Evolutionary conservation across 92 coral and sea anemone species (phyloP), one percentile per base, ranked within the genome.

Genomic region (Siderastrea siderea): DNA sequence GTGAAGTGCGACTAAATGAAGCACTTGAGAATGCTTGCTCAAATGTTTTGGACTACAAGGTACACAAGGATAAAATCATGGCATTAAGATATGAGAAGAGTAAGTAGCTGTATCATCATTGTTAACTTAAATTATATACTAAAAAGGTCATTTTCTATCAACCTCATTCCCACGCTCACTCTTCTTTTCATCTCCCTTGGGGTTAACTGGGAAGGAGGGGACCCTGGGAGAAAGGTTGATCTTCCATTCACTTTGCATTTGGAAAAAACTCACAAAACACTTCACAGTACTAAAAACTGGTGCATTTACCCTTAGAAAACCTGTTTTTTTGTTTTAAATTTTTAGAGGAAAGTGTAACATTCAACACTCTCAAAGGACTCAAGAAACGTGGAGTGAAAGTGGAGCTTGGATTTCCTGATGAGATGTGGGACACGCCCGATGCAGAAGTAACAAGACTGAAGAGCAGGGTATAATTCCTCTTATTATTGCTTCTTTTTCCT

Each of bases 361-460:
- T 96, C 74, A 90, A 88, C 77, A 96, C 99, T n/a, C 86, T 96
- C 47, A 96, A 92, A 86, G 92, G 95, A 12, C 94, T 96, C n/a
- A 95, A 87, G 76, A 90, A 96, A 10, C 92, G 96, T 77, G 99
- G 99, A 1, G 99, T 96, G 19, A 95, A 95, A 71, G 99, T 96
- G 5, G 96, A 96, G 43, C 99, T 96, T 80, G 99, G 99, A 44
- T 96, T 95, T 88, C 99, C 99, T 17, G 94, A 96, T 77, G 97
- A 96, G 84, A 93, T 96, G 99, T 96, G 99, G 99, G 98, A 96
- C 81, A 77, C 98, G 2, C 99, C 99, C 1, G 99, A 96, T 86
- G 99, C 99, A 7, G 99, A 96, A 83, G 96, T 96, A 12, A 91
- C 96, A 58, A 79, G 95, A 76, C 87, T 96, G 7, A 96, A 96